Conservation (phyloP, 2,113 vertebrate species). For the Mesoclemmys tuberculata region DNA sequence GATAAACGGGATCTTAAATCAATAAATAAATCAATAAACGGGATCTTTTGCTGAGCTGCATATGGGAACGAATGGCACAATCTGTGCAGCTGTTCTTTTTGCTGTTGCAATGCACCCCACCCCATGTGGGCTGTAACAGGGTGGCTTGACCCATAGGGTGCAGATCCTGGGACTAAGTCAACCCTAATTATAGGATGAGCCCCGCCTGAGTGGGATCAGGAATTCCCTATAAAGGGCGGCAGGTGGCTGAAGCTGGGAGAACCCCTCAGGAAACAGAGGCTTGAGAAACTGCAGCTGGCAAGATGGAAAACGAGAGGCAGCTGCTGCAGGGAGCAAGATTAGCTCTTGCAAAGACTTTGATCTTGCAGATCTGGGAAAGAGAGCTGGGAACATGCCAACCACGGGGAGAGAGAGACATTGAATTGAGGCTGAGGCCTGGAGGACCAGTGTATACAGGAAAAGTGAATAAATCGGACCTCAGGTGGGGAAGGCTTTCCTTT, state of each 20-base stretch:
- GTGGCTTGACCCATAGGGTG: neutral
- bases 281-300: neutral
- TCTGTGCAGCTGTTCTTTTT: neutral
- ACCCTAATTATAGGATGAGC: neutral
- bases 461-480: too few species aligned
- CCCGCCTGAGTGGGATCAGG: neutral
- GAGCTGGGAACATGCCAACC: neutral
- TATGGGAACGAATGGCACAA: neutral
- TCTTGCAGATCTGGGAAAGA: neutral
- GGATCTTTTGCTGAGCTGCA: neutral
- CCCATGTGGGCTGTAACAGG: neutral
- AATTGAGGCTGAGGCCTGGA: neutral
- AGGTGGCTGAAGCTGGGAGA: neutral
- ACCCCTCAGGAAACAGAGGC: neutral
- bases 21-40: neutral
- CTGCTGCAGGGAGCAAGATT: neutral
- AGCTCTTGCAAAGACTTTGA: neutral
- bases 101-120: neutral
- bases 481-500: neutral
- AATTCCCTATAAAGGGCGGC: neutral
- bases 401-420: neutral
- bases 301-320: neutral
- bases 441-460: neutral
- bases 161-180: neutral
- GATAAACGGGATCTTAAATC: neutral